Conservation (phyloP, 2,113 vertebrate genomes). For the Brienomyrus brachyistius region DNA sequence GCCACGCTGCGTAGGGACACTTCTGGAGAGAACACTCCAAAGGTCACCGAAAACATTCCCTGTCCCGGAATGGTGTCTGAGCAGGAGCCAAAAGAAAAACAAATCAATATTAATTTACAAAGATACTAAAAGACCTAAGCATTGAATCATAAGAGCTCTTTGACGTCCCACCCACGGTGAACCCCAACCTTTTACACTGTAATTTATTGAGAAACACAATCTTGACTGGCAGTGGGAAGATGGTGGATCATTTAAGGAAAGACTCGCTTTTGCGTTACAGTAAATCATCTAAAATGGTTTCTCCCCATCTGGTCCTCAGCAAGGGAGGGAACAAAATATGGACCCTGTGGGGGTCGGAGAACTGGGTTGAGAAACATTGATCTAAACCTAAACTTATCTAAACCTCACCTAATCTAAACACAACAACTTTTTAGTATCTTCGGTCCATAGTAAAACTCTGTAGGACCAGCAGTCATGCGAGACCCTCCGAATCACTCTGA, state of each 20-base stretch:
- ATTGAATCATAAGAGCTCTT: neutral
- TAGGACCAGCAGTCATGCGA: neutral
- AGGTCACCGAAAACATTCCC: conserved; percentile 19
- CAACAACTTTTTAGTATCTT: neutral
- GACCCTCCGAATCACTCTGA: neutral
- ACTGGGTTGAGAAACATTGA: neutral
- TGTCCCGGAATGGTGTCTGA: conserved; percentile 25
- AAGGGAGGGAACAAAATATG: neutral
- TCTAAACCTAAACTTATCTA: neutral
- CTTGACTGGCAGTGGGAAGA: neutral
- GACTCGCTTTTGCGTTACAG: neutral
- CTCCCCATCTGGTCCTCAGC: neutral
- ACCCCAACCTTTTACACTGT: neutral
- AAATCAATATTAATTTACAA: neutral
- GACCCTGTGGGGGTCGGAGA: neutral
- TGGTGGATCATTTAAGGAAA: neutral
- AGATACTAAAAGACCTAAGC: neutral
- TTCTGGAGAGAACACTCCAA: conserved; percentile 31
- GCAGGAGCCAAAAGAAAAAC: neutral
- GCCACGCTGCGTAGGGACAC: conserved; percentile 30
- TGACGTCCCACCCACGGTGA: neutral
- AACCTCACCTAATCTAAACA: neutral
- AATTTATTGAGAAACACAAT: neutral
- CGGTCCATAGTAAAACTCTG: neutral
- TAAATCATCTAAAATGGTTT: neutral